phyloP scores from a whole-genome alignment of 2,113 vertebrate species.

The Rhynchomys soricoides region DNA sequence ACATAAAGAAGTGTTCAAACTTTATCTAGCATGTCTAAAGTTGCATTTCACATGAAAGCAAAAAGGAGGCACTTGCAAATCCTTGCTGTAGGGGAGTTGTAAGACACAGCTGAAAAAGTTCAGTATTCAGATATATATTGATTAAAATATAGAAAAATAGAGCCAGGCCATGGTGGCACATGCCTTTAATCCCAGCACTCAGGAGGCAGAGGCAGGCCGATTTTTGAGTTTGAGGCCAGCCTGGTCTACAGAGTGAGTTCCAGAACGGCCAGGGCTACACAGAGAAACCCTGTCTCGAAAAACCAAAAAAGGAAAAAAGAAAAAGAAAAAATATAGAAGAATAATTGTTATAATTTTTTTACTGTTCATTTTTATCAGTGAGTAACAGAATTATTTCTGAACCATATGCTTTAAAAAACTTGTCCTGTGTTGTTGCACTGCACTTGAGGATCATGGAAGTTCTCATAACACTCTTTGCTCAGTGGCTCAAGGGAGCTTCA shows the following conservation, averaged over 20 bases:
- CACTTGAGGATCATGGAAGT: no score
- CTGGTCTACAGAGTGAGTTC: no score
- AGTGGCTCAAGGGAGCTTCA: background rate
- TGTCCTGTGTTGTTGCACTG: background rate
- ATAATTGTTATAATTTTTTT: background rate
- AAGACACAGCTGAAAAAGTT: conserved; percentile 58
- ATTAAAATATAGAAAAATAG: conserved; percentile 39
- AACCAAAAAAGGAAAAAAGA: no score
- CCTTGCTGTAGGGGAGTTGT: conserved; percentile 47
- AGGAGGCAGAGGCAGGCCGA: no score
- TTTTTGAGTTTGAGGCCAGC: no score
- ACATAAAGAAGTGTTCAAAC: background rate
- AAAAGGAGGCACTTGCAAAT: conserved; percentile 64
- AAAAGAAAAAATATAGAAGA: conserved; percentile 5
- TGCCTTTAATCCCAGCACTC: no score
- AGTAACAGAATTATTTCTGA: background rate
- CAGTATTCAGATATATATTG: background rate
- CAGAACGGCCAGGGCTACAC: no score
- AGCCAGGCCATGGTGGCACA: no score
- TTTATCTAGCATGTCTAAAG: conserved; percentile 49
- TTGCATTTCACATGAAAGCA: conserved; percentile 52
- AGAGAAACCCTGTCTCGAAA: no score
- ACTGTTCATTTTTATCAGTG: background rate
- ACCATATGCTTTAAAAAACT: background rate
- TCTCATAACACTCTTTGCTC: background rate